phyloP scores from a whole-genome alignment of 2,888 invertebrate species.

The Drosophila fungiperda region DNA sequence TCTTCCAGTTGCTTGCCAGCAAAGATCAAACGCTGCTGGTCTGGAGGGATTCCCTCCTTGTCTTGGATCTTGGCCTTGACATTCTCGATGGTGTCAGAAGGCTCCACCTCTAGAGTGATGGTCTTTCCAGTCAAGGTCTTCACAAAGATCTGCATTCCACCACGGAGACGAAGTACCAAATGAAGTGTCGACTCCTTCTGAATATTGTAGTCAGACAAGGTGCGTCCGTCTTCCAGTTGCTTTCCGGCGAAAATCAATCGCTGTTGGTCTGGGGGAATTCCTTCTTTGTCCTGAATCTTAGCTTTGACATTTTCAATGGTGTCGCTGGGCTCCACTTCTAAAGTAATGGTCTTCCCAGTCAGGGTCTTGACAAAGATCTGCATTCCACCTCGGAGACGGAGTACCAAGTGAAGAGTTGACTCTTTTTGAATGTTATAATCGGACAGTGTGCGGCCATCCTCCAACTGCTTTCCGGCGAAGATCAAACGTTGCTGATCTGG shows the following conservation, averaged over 20 bases:
- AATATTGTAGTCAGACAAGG: constrained; percentile 59
- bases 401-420: constrained; percentile 55
- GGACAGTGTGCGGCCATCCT: constrained; percentile 58
- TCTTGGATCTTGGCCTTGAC: constrained; percentile 64
- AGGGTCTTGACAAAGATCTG: constrained; percentile 59
- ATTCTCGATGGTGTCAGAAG: constrained; percentile 54
- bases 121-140: constrained; percentile 61
- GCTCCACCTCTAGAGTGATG: constrained; percentile 55
- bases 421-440: constrained; percentile 66
- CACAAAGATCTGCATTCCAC: constrained; percentile 66
- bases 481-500: constrained; percentile 66
- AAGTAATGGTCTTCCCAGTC: constrained; percentile 55
- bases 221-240: constrained; percentile 61
- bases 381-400: constrained; percentile 62
- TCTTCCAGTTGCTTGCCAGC: constrained; percentile 62
- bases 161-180: constrained; percentile 58
- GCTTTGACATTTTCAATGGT: constrained; percentile 64
- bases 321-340: constrained; percentile 48
- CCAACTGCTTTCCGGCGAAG: constrained; percentile 63
- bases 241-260: constrained; percentile 62
- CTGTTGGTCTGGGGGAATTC: constrained; percentile 66
- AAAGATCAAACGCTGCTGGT: constrained; percentile 62
- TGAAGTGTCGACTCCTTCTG: constrained; percentile 60
- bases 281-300: constrained; percentile 63
- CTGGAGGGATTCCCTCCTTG: constrained; percentile 63